Percentiles rank a stretch among this genome's conserved stretches.
Conservation (phyloP, 1,140 invertebrate genomes). For the Pseudobourletiella spinata region DNA sequence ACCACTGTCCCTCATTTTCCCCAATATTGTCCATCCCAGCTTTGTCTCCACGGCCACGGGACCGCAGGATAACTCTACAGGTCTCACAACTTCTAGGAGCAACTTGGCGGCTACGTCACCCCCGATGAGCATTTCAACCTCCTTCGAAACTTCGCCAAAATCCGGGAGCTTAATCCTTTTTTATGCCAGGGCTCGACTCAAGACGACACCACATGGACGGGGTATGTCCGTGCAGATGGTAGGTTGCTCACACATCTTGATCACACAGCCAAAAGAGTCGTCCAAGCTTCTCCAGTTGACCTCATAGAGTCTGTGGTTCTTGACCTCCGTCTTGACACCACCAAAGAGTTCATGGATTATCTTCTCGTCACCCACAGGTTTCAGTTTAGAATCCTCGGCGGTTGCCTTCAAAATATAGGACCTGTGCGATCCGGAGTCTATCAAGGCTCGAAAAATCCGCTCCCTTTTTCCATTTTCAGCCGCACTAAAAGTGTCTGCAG, state of each 20-base stretch:
- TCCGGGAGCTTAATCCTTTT: neutral
- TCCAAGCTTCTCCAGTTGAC: neutral
- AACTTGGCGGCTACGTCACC: neutral
- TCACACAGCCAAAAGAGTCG: neutral
- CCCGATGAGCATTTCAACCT: slow-evolving; percentile 17
- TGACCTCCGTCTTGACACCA: neutral
- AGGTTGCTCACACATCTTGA: neutral
- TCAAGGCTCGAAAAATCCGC: neutral
- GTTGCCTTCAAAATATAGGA: neutral
- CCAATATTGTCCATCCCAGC: slow-evolving; percentile 40
- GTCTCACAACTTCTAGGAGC: slow-evolving; percentile 33
- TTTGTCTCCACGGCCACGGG: slow-evolving; percentile 38
- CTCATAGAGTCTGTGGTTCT: neutral
- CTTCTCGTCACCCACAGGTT: neutral
- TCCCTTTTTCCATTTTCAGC: neutral
- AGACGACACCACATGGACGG: neutral
- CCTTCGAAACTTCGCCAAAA: neutral
- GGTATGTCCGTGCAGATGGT: neutral
- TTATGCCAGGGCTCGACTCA: neutral
- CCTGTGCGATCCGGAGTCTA: neutral
- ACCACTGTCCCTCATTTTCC: too few species aligned
- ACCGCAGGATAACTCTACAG: slow-evolving; percentile 34
- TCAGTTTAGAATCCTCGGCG: neutral
- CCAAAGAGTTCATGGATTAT: neutral
- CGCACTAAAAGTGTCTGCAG: too few species aligned